Evolutionary conservation across 2,888 invertebrate genomes (phyloP), one percentile per base, ranked within the genome.

Genomic region (Eulithis prunata): DNA sequence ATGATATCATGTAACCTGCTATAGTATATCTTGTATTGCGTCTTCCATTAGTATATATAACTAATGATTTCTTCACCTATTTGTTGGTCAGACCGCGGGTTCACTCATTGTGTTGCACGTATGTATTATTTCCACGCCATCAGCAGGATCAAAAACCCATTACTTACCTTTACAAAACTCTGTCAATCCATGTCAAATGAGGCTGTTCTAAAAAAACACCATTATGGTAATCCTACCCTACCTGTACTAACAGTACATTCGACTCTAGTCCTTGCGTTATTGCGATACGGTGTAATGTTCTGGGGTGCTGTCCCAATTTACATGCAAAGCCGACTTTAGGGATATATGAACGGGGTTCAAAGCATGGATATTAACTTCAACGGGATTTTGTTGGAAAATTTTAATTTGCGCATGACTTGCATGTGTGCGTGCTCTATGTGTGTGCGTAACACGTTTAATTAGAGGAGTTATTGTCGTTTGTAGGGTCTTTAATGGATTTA

Each of bases 301-400:
- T 52, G 10, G 55, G 49, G 4, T 41, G 8, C 14, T 21, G 47
- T 55, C 13, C 58, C 66, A 63, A 68, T 72, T 69, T 71, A 70
- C 62, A 69, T 73, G 69, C 68, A 71, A 74, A 74, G 74, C 71
- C 68, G 68, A 74, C 57, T 70, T 71, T 68, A 52, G 68, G 64
- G 61, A 68, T 71, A 71, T 74, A 70, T 71, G 68, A 67, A 72
- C 67, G 65, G 71, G 73, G 67, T 74, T 71, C 68, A 72, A 72
- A 73, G 69, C 71, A 64, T 72, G 65, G 75, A 75, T 75, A 76
- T 76, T 75, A 76, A 74, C 69, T 75, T 72, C 66, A 71, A 54
- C 64, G 59, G 68, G 74, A 70, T 71, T 75, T 74, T 72, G 63
- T 62, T 66, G 69, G 69, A 69, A 69, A 66, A 70, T 75, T 75